phyloP scores from a whole-genome alignment of 2,113 vertebrate species.

The Myotis lucifugus region DNA sequence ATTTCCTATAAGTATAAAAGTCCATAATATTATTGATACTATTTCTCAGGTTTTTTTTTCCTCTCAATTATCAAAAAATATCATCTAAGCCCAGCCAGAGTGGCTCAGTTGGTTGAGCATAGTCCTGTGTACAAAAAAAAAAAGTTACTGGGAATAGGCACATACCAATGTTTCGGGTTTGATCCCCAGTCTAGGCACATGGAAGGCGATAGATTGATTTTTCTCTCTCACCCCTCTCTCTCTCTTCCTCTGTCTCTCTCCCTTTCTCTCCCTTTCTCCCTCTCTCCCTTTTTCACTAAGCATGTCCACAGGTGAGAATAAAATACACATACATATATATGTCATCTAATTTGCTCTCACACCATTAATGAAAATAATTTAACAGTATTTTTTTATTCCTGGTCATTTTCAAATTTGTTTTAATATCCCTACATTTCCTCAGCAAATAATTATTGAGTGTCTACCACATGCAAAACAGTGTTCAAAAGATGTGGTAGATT shows the following conservation, averaged over 20 bases:
- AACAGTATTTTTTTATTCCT: neutral
- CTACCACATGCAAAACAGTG: too few relatives aligned
- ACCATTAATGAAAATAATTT: neutral
- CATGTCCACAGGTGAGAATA: too few relatives aligned
- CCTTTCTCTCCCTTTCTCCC: too few relatives aligned
- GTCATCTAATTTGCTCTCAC: neutral
- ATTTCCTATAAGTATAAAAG: slow-evolving; percentile 50
- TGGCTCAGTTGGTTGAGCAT: too few relatives aligned
- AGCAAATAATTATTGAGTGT: neutral
- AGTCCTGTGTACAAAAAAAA: too few relatives aligned
- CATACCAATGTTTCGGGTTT: too few relatives aligned
- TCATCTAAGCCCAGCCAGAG: neutral
- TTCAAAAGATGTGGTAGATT: neutral
- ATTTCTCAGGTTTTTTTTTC: neutral
- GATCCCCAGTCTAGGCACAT: too few relatives aligned
- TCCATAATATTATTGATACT: neutral
- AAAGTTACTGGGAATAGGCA: too few relatives aligned
- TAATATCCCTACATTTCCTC: neutral
- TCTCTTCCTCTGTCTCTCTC: too few relatives aligned
- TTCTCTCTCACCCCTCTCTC: too few relatives aligned
- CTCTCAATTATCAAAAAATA: slow-evolving; percentile 6
- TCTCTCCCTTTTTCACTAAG: too few relatives aligned
- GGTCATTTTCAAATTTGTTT: neutral
- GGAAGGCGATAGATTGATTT: too few relatives aligned
- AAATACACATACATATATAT: neutral